Evolutionary conservation across 2,888 invertebrate genomes (phyloP).

Genomic region (Cataglyphis cursor): DNA sequence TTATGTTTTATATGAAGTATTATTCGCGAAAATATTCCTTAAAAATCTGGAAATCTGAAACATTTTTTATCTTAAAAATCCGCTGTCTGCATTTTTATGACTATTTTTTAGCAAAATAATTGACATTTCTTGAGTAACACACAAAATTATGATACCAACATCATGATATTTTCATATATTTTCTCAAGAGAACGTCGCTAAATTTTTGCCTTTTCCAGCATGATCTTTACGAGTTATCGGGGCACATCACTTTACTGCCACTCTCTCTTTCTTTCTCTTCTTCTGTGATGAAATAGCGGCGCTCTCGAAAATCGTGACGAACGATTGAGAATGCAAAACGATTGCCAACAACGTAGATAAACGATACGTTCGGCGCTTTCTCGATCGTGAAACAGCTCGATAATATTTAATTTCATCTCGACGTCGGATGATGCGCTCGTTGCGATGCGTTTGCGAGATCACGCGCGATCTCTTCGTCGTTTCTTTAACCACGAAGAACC

Average conservation of each 20-base stretch:
- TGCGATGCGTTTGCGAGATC: not conserved
- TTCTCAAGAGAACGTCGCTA: not conserved
- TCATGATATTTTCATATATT: not conserved
- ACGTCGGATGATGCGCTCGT: conserved; percentile 19
- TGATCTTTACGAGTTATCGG: not conserved
- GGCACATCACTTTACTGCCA: conserved; percentile 9
- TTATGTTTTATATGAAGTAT: not conserved
- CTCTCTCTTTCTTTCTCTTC: not conserved
- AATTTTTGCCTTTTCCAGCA: not conserved
- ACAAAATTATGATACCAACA: not conserved
- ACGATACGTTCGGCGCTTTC: conserved; percentile 27
- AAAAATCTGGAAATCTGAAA: not conserved
- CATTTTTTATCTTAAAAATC: not conserved
- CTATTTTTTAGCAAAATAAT: not conserved
- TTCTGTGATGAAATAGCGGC: not conserved
- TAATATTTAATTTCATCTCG: conserved; percentile 39
- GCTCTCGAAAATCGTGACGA: conserved; percentile 19
- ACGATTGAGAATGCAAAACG: conserved; percentile 30
- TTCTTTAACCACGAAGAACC: conserved; percentile 40
- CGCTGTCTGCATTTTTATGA: not conserved
- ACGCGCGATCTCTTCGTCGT: conserved; percentile 8
- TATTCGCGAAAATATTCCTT: not conserved
- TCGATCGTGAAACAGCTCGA: conserved; percentile 40
- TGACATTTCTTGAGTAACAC: not conserved
- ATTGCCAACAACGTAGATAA: conserved; percentile 38